Evolutionary conservation across 2,797 vertebrate genomes (phyloP).

Genomic region (Paramormyrops hopkinsi): DNA sequence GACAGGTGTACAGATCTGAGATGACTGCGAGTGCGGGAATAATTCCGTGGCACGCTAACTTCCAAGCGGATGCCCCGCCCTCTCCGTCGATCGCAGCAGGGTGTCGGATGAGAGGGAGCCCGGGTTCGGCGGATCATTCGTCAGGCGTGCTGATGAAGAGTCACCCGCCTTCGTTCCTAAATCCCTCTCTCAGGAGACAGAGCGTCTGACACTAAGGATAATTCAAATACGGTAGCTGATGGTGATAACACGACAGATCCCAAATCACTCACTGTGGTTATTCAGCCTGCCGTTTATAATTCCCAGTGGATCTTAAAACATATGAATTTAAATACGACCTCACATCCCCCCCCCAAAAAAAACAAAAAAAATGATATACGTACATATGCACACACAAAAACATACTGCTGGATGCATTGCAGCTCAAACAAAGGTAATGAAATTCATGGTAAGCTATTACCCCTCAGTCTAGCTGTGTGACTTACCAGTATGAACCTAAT

Average conservation of each 20-base stretch:
- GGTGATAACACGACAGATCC: neutral
- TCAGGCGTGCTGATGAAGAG: neutral
- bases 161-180: neutral
- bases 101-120: neutral
- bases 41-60: neutral
- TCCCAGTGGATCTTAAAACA: slow-evolving; percentile 4
- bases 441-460: neutral
- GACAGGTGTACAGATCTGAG: slow-evolving; percentile 10
- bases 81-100: neutral
- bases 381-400: neutral
- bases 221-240: neutral
- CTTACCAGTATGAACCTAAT: neutral
- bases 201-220: neutral
- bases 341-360: neutral
- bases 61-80: neutral
- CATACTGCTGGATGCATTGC: neutral
- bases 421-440: neutral
- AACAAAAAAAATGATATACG: neutral
- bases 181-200: neutral
- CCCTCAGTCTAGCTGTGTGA: neutral
- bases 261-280: neutral
- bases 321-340: neutral
- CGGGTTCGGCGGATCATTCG: neutral
- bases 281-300: neutral
- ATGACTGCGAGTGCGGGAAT: neutral